Percentiles rank a stretch among this genome's conserved stretches.
Evolutionary conservation across 2,888 invertebrate species (phyloP).

Genomic region (Aphidoletes aphidimyza): DNA sequence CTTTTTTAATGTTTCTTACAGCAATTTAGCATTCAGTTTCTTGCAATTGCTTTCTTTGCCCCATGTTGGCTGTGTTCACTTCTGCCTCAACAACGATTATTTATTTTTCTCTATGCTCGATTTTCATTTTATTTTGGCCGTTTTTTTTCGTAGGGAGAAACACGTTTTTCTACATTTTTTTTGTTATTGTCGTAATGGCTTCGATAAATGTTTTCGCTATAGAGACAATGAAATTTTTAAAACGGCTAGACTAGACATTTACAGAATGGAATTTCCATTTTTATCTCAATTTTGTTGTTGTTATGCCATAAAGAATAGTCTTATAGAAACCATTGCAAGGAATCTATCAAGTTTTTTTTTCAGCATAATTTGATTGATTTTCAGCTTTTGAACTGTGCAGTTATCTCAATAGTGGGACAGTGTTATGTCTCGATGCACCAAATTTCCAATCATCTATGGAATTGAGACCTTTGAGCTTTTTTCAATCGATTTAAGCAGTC

Average conservation of each 20-base stretch:
- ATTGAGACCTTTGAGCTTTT: too few relatives aligned
- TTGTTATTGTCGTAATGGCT: neutral
- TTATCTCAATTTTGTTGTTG: neutral
- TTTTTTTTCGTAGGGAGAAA: neutral
- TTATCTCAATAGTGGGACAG: too few relatives aligned
- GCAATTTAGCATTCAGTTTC: neutral
- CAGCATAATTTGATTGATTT: neutral
- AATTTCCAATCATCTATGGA: too few relatives aligned
- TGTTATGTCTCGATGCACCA: too few relatives aligned
- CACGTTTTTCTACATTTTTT: too few relatives aligned
- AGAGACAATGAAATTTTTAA: neutral
- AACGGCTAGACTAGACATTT: slow-evolving; percentile 27
- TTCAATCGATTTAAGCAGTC: too few relatives aligned
- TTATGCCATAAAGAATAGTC: neutral
- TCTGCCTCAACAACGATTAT: neutral
- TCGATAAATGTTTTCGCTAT: neutral
- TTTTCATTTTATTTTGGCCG: neutral
- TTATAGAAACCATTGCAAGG: neutral
- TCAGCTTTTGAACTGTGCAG: too few relatives aligned
- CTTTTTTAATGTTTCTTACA: neutral
- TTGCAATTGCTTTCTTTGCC: neutral
- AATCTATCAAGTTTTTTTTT: neutral
- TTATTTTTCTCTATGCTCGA: neutral
- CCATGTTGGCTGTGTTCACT: neutral
- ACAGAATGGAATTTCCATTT: neutral